phyloP scores from a whole-genome alignment of 2,113 vertebrate genomes.

The Pluvianellus socialis region DNA sequence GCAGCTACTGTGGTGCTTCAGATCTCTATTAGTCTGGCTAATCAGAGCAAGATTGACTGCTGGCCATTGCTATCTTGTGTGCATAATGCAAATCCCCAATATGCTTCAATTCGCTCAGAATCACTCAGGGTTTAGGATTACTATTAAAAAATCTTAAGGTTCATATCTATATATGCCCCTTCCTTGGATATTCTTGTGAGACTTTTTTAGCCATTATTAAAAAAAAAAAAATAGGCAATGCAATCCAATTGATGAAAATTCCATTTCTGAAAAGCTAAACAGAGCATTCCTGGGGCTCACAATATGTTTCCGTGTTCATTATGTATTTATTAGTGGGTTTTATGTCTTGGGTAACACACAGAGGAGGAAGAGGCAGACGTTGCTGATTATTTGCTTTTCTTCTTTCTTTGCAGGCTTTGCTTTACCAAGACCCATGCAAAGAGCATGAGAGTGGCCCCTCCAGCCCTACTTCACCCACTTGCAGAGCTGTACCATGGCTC shows the following conservation, averaged over 20 bases:
- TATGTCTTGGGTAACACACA: neutral
- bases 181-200: neutral
- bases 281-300: neutral
- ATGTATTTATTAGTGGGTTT: neutral
- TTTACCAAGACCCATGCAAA: neutral
- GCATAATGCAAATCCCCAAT: neutral
- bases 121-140: neutral
- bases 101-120: rapidly evolving
- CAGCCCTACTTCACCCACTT: neutral
- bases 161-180: neutral
- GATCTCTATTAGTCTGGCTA: neutral
- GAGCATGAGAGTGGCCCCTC: neutral
- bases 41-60: neutral
- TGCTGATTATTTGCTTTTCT: neutral
- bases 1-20: neutral
- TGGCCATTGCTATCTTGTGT: neutral
- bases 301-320: neutral
- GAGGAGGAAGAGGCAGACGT: neutral
- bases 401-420: neutral
- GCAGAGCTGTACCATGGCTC: neutral
- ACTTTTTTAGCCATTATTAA: neutral
- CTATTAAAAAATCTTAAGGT: neutral
- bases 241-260: neutral
- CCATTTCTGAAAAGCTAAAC: neutral
- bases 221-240: neutral